These are phyloP conservation scores for Naso thynnoides DNA, from an alignment of 2,797 vertebrate genomes.

Conservation along the genomic window DNA sequence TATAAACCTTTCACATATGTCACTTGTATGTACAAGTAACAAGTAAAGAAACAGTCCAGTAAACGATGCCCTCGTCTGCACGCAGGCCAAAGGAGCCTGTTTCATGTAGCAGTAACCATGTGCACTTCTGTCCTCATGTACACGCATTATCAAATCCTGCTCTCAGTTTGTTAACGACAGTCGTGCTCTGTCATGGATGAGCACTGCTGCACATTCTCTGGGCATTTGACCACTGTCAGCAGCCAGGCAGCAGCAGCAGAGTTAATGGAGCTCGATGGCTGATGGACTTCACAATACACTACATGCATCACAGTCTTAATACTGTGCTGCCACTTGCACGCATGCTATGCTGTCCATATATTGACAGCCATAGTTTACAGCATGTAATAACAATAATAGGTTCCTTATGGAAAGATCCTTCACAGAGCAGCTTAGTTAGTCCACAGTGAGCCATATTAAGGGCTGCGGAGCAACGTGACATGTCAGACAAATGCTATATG, in stretches of 20 bases:
- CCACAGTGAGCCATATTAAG: conserved; percentile 17
- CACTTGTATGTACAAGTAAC: too few relatives aligned
- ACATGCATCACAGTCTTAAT: conserved; percentile 66
- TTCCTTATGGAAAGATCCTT: conserved; percentile 59
- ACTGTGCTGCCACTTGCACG: conserved; percentile 43
- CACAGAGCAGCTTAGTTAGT: conserved; percentile 25
- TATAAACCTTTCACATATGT: background rate
- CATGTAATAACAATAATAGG: conserved; percentile 72
- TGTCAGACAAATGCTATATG: conserved; percentile 32
- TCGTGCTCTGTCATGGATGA: conserved; percentile 15
- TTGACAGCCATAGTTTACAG: conserved; percentile 65
- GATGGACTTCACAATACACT: conserved; percentile 62
- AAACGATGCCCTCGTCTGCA: background rate
- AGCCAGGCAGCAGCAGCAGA: conserved; percentile 28
- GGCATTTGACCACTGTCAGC: conserved; percentile 32
- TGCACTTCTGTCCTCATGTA: conserved; percentile 2
- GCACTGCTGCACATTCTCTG: conserved; percentile 11
- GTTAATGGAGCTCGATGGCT: conserved; percentile 50
- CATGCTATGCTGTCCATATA: conserved; percentile 56
- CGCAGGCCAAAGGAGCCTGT: background rate
- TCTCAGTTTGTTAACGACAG: conserved; percentile 37
- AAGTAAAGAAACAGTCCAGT: background rate
- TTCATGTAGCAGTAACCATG: background rate
- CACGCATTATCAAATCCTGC: conserved; percentile 14
- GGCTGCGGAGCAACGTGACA: conserved; percentile 11